phyloP scores from a whole-genome alignment of 2,888 invertebrate species.

The Andrena fulva region DNA sequence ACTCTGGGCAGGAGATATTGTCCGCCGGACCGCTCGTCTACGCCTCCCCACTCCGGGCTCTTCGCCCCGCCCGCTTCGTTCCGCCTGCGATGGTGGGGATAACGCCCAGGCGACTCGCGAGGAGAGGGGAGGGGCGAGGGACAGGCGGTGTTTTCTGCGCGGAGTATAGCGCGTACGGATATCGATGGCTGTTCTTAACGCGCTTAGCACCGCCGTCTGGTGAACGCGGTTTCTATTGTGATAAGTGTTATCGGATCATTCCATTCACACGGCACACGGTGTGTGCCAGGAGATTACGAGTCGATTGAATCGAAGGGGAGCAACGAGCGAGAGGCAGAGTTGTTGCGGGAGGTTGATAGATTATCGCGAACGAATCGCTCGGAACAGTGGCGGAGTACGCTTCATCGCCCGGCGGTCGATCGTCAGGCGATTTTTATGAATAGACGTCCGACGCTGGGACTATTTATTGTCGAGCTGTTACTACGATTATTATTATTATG shows the following conservation, averaged over 20 bases:
- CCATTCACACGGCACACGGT: constrained; percentile 21
- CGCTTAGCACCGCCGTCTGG: constrained; percentile 20
- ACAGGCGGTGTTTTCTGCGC: neutral
- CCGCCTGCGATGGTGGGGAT: neutral
- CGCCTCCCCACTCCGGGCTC: neutral
- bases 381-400: constrained; percentile 33
- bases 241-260: constrained; percentile 50
- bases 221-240: constrained; percentile 48
- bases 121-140: neutral
- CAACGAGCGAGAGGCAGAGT: constrained; percentile 12
- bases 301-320: constrained; percentile 19
- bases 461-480: constrained; percentile 32
- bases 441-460: constrained; percentile 14
- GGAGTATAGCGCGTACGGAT: neutral
- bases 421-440: neutral
- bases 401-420: constrained; percentile 6
- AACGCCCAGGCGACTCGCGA: neutral
- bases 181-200: constrained; percentile 45
- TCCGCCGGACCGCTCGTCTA: neutral
- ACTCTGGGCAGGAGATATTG: neutral
- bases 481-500: constrained; percentile 29
- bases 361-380: constrained; percentile 23
- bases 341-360: constrained; percentile 21
- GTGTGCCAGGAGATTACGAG: constrained; percentile 23
- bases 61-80: neutral